These are phyloP conservation scores for Ericerus pela DNA, from an alignment of 1,140 invertebrate genomes.

Conservation along the genomic window DNA sequence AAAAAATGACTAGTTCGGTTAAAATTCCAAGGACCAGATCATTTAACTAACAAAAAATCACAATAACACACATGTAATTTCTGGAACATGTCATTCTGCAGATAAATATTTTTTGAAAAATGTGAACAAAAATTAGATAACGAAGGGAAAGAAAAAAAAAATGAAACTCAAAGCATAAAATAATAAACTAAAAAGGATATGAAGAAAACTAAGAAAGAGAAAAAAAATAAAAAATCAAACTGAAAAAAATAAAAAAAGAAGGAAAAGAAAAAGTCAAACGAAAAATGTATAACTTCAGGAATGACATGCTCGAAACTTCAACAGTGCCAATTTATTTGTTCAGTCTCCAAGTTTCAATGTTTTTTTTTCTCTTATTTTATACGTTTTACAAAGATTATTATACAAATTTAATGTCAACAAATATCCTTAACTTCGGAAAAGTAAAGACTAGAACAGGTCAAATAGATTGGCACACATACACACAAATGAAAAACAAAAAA, in stretches of 20 bases:
- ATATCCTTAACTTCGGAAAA: background rate
- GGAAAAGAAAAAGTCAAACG: background rate
- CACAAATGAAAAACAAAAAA: background rate
- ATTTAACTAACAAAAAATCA: background rate
- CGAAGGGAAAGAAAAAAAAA: background rate
- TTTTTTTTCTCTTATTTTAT: no score
- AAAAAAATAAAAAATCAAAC: background rate
- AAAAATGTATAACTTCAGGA: background rate
- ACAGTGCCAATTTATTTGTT: background rate
- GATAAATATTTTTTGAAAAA: background rate
- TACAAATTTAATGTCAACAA: background rate
- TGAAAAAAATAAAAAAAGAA: conserved; percentile 1
- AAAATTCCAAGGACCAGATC: background rate
- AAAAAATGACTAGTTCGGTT: conserved; percentile 2
- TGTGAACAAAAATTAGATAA: background rate
- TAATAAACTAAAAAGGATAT: background rate
- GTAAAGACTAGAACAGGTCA: background rate
- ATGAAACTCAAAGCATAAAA: background rate
- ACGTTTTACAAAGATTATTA: no score
- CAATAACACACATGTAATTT: background rate
- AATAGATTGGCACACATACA: background rate
- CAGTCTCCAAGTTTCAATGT: conserved; percentile 1
- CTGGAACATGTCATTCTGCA: background rate
- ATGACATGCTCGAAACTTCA: conserved; percentile 6
- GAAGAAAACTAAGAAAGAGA: background rate